Percentiles rank a stretch among this genome's conserved stretches.
Conservation (phyloP, 2,888 invertebrate genomes). For the Linnaemya vulpina region DNA sequence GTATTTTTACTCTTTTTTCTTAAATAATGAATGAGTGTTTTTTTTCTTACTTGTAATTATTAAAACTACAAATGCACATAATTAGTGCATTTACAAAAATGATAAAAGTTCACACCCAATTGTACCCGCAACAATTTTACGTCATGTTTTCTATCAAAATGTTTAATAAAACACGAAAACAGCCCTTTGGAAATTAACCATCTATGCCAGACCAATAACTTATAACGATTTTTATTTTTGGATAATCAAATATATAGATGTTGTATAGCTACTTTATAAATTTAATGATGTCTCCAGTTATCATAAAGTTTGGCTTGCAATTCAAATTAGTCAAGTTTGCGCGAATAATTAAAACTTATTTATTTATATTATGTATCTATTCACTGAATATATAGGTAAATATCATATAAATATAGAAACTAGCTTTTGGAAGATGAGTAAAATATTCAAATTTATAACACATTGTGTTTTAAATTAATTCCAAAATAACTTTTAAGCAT, state of each 20-base stretch:
- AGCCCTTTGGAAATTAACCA: no score
- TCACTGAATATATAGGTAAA: background rate
- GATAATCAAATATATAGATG: background rate
- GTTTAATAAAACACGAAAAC: no score
- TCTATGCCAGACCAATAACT: no score
- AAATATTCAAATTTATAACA: background rate
- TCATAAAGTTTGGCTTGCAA: background rate
- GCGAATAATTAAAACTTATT: background rate
- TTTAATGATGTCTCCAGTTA: background rate
- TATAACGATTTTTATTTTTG: no score
- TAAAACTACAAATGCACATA: no score
- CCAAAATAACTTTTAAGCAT: background rate
- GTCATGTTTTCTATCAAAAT: no score
- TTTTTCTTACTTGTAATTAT: no score
- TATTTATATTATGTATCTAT: background rate
- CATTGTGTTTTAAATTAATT: background rate
- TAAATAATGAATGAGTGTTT: no score
- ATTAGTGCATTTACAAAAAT: no score
- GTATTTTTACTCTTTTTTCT: slow-evolving; percentile 15
- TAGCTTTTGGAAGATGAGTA: background rate
- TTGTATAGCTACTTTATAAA: background rate
- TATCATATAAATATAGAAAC: background rate
- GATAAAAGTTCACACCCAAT: no score
- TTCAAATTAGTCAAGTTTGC: background rate
- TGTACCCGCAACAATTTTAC: no score